Evolutionary conservation across 2,888 invertebrate genomes (phyloP).

Genomic region (Gortyna flavago): DNA sequence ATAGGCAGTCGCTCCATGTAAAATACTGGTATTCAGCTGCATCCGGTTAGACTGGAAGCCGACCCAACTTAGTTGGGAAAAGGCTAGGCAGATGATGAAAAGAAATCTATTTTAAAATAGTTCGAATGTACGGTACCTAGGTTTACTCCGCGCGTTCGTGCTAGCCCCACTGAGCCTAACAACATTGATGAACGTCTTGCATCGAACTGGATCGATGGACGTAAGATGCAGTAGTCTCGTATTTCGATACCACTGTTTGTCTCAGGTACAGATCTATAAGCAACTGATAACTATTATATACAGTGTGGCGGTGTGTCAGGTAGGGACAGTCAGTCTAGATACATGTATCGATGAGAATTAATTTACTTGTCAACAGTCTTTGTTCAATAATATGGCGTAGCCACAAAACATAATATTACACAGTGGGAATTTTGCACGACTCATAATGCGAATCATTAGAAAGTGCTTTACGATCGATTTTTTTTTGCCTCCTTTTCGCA

Average conservation of each 20-base stretch:
- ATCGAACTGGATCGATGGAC: conserved; percentile 20
- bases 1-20: no score
- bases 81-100: not conserved
- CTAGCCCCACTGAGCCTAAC: not conserved
- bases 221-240: conserved; percentile 28
- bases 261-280: not conserved
- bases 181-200: conserved; percentile 34
- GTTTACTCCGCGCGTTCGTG: not conserved
- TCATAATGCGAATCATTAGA: no score
- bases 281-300: not conserved
- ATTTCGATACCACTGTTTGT: conserved; percentile 38
- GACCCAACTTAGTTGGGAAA: no score
- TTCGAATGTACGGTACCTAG: not conserved
- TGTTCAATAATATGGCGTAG: no score
- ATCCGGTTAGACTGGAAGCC: no score
- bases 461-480: no score
- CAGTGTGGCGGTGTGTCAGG: not conserved
- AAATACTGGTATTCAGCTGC: no score
- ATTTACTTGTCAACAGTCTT: not conserved
- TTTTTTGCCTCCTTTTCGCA: no score
- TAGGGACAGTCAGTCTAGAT: not conserved
- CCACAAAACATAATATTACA: no score
- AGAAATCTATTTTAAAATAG: not conserved
- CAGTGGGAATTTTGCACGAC: no score
- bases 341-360: not conserved